Base-by-base conservation (phyloP, 92 coral and sea anemone species). In the Anthopleura xanthogrammica region DNA sequence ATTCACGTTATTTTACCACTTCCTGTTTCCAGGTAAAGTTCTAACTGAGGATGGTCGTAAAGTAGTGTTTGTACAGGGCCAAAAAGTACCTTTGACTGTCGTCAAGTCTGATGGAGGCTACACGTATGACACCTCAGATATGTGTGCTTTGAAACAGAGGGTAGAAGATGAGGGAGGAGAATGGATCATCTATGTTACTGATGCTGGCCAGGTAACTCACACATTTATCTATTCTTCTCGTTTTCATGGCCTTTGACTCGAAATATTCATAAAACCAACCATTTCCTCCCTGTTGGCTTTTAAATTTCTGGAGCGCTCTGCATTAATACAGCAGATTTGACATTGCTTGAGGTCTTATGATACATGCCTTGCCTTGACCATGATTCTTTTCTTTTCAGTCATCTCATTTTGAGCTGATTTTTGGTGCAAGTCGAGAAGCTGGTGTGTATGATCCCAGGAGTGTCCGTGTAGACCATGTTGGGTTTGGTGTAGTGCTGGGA, bases 81-180 rank as follows among this genome's bases (percentile, higher is more conserved):
- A 87, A 1, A 94, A 85, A 78, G 90, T 94, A 16, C 99, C 99
- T 5, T 84, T 96, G 73, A 96, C 99, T 2, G 86, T 96, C 12
- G 99, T 96, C 57, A 96, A 96, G 86, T 96, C 99, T 3, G 99
- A 96, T 80, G 99, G 99, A 4, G 99, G 99, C 41, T 96, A 86
- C 80, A 96, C 99, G 0, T 96, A 96, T 41, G 99, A 96, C 87
- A 96, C 99, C 12, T 96, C 99, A 6, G 99, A 96, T 85, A 55
- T 96, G 65, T 96, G 98, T 11, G 99, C 99, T 24, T 54, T 96
- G 17, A 92, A 87, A 55, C 99, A 96, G 79, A 89, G 99, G 77
- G 88, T 96, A 10, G 83, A 83, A 9, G 95, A 94, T 46, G 99
- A 96, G 73, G 83, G 86, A 20, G 99, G 97, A 17, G 94, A 95